Evolutionary conservation across 1,140 invertebrate species (phyloP).

Genomic region (Dendroctonus valens): DNA sequence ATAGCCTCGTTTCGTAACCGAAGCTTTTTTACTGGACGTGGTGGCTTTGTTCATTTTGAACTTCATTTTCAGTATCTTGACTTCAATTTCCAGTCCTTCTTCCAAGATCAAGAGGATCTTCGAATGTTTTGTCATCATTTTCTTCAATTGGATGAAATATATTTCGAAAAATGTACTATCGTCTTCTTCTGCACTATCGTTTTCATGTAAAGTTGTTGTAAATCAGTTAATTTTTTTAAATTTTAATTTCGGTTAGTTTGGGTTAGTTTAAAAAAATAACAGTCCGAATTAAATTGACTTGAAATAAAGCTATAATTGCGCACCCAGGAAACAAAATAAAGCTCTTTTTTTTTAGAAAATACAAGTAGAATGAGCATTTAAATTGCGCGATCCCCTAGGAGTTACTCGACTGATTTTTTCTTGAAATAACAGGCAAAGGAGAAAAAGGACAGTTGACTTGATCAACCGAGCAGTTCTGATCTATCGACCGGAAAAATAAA

Average conservation of each 20-base stretch:
- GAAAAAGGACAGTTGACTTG: too few relatives aligned
- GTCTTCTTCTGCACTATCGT: too few relatives aligned
- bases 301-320: too few relatives aligned
- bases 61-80: neutral
- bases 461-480: neutral
- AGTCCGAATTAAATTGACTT: too few relatives aligned
- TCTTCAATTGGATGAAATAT: too few relatives aligned
- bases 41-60: neutral
- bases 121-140: too few relatives aligned
- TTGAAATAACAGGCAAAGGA: neutral
- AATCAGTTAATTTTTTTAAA: too few relatives aligned
- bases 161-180: too few relatives aligned
- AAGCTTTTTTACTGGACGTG: neutral
- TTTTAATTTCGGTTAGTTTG: too few relatives aligned
- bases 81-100: neutral
- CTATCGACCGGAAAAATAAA: conserved; percentile 4
- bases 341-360: neutral
- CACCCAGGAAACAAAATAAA: neutral
- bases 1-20: neutral
- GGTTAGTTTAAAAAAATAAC: too few relatives aligned
- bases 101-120: too few relatives aligned
- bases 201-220: too few relatives aligned
- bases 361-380: neutral
- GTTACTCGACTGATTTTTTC: neutral
- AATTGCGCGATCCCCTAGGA: neutral